These are phyloP conservation scores for Chironomus tepperi DNA, from an alignment of 1,140 invertebrate species.

Conservation along the genomic window DNA sequence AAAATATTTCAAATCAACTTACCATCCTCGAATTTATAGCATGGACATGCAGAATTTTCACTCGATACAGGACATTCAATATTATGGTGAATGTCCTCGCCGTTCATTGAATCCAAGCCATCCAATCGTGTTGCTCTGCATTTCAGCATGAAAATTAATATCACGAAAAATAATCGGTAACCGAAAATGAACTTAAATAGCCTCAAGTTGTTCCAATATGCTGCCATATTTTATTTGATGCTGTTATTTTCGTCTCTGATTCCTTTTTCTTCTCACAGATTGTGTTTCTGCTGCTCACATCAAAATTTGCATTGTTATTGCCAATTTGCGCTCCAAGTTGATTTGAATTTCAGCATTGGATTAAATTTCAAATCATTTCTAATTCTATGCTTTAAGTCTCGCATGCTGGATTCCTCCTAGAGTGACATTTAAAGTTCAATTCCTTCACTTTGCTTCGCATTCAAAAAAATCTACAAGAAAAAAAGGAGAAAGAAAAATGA, in stretches of 20 bases:
- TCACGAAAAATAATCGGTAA: neutral
- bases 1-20: constrained; percentile 31
- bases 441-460: neutral
- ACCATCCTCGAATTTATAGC: constrained; percentile 84
- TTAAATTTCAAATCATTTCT: neutral
- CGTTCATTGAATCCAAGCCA: neutral
- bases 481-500: neutral
- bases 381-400: neutral
- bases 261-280: neutral
- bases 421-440: neutral
- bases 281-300: neutral
- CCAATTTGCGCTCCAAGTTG: neutral
- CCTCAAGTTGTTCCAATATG: neutral
- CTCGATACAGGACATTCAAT: constrained; percentile 57
- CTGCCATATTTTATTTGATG: neutral
- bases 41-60: constrained; percentile 71
- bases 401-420: neutral
- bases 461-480: neutral
- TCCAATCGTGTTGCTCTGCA: neutral
- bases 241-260: neutral
- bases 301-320: constrained; percentile 11
- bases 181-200: neutral
- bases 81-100: constrained; percentile 32
- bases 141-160: neutral
- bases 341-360: neutral